Evolutionary conservation across 2,888 invertebrate species (phyloP).

Genomic region (Drosophila ezoana): DNA sequence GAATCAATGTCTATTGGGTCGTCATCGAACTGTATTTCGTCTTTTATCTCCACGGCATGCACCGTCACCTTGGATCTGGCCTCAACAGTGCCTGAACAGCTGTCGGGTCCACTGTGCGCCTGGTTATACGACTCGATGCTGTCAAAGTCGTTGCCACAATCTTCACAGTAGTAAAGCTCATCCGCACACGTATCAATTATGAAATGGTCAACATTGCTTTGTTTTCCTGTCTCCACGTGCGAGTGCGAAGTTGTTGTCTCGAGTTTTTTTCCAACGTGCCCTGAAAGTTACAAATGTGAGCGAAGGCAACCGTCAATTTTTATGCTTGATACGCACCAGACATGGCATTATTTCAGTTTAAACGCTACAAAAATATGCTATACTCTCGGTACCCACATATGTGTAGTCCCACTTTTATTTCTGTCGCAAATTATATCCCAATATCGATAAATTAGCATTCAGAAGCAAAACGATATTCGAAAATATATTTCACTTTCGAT

Average conservation of each 20-base stretch:
- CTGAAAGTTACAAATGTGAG: conserved; percentile 15
- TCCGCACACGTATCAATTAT: conserved; percentile 41
- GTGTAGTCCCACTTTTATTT: conserved; percentile 6
- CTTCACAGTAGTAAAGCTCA: conserved; percentile 54
- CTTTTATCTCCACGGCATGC: conserved; percentile 32
- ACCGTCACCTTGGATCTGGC: conserved; percentile 21
- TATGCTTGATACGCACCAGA: conserved; percentile 41
- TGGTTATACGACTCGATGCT: conserved; percentile 43
- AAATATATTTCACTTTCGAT: not conserved
- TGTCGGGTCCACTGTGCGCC: conserved; percentile 29
- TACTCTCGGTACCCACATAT: conserved; percentile 1
- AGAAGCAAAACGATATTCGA: not conserved
- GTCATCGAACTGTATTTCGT: conserved; percentile 26
- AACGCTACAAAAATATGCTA: conserved; percentile 6
- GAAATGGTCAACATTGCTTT: conserved; percentile 43
- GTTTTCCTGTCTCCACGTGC: conserved; percentile 42
- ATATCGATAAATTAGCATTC: conserved; percentile 16
- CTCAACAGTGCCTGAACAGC: conserved; percentile 30
- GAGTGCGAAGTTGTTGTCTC: conserved; percentile 6
- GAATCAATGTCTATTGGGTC: conserved; percentile 20
- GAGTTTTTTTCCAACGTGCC: not conserved
- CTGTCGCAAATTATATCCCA: conserved; percentile 6
- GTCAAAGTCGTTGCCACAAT: conserved; percentile 48
- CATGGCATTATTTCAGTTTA: conserved; percentile 45
- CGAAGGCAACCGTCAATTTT: not conserved